These are phyloP conservation scores for Zaprionus lineosus DNA, from an alignment of 2,888 invertebrate genomes.

Conservation along the genomic window DNA sequence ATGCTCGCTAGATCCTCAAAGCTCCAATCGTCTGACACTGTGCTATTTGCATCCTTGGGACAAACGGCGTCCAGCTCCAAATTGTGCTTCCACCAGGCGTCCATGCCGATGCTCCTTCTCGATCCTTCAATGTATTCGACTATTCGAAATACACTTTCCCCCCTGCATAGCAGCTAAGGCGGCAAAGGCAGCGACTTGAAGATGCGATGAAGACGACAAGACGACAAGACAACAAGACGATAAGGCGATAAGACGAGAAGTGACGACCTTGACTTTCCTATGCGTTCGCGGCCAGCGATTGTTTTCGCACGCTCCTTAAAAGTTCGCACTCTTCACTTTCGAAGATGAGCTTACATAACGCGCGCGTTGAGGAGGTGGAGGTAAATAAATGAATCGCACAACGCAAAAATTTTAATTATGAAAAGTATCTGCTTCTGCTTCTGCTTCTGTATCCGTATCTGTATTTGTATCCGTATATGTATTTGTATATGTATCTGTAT, in stretches of 20 bases:
- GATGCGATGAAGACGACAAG: too few relatives aligned
- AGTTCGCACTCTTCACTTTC: constrained; percentile 27
- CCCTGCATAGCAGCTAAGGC: constrained; percentile 52
- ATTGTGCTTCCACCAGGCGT: constrained; percentile 53
- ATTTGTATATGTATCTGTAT: constrained; percentile 33
- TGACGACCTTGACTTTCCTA: constrained; percentile 71
- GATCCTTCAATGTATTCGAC: constrained; percentile 18
- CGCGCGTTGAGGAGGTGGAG: constrained; percentile 24
- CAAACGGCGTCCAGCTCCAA: constrained; percentile 38
- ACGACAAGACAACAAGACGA: too few relatives aligned
- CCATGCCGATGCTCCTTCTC: constrained; percentile 29
- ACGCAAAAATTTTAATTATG: constrained; percentile 70
- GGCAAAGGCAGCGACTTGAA: neutral
- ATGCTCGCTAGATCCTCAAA: constrained; percentile 29
- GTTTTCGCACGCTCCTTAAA: constrained; percentile 28
- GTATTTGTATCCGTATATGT: constrained; percentile 24
- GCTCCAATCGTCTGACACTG: constrained; percentile 9
- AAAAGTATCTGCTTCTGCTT: constrained; percentile 41
- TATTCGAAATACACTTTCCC: constrained; percentile 27
- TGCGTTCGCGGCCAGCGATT: constrained; percentile 47
- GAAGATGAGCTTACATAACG: constrained; percentile 60
- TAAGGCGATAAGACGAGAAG: too few relatives aligned
- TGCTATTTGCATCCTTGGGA: constrained; percentile 60
- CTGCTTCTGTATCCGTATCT: neutral
- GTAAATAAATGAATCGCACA: constrained; percentile 68